Evolutionary conservation across 1,140 invertebrate genomes (phyloP).

Genomic region (Drosophila subpulchrella): DNA sequence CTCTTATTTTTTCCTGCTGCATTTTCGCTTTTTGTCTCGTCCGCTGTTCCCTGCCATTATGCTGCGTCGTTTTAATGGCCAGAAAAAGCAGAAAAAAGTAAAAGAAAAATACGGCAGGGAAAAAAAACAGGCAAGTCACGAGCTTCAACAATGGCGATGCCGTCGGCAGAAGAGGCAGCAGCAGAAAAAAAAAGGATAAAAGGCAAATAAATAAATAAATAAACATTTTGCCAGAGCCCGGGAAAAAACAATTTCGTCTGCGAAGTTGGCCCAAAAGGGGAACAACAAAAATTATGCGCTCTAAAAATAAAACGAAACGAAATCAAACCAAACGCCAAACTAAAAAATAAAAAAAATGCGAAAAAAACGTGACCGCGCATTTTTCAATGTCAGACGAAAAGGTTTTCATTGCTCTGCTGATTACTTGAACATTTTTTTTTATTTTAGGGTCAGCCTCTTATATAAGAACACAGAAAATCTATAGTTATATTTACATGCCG

Average conservation of each 20-base stretch:
- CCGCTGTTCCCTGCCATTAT: conserved; percentile 74
- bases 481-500: conserved; percentile 16
- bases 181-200: conserved; percentile 62
- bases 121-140: conserved; percentile 68
- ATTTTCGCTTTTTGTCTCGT: conserved; percentile 54
- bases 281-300: conserved; percentile 56
- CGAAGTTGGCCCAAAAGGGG: conserved; percentile 57
- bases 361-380: conserved; percentile 84
- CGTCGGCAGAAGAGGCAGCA: conserved; percentile 39
- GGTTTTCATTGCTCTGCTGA: conserved; percentile 56
- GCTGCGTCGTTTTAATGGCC: conserved; percentile 81
- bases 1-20: conserved; percentile 29
- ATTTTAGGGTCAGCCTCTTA: conserved; percentile 54
- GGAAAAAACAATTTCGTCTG: conserved; percentile 65
- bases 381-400: conserved; percentile 84
- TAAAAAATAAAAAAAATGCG: conserved; percentile 39
- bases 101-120: conserved; percentile 19
- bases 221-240: conserved; percentile 68
- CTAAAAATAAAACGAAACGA: conserved; percentile 49
- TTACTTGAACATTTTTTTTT: conserved; percentile 53
- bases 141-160: conserved; percentile 68
- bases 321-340: conserved; percentile 43
- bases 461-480: conserved; percentile 25
- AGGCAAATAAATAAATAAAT: conserved; percentile 80
- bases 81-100: conserved; percentile 26